Evolutionary conservation across 2,888 invertebrate genomes (phyloP).

Genomic region (Pseudeuparius sepicola): DNA sequence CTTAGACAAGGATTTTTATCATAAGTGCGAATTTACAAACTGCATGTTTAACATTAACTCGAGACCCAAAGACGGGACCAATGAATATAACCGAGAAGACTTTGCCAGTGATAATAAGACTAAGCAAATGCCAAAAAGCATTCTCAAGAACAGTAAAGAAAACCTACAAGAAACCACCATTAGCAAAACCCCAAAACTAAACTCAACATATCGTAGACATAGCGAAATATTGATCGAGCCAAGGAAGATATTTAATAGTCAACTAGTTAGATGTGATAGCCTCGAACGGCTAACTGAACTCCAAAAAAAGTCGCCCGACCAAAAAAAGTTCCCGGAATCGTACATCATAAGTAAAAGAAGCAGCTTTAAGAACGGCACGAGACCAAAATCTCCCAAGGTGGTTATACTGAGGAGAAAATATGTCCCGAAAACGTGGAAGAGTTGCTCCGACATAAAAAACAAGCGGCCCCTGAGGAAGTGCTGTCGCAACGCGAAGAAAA

Average conservation of each 20-base stretch:
- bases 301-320: slow-evolving; percentile 23
- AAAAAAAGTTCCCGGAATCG: slow-evolving; percentile 39
- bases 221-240: slow-evolving; percentile 43
- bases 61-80: slow-evolving; percentile 38
- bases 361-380: slow-evolving; percentile 24
- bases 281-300: slow-evolving; percentile 34
- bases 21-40: slow-evolving; percentile 37
- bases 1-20: slow-evolving; percentile 32
- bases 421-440: slow-evolving; percentile 37
- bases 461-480: slow-evolving; percentile 35
- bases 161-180: slow-evolving; percentile 18
- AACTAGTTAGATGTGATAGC: slow-evolving; percentile 40
- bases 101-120: slow-evolving; percentile 41
- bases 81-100: slow-evolving; percentile 43
- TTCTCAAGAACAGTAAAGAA: slow-evolving; percentile 33
- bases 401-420: slow-evolving; percentile 31
- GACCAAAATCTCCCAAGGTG: slow-evolving; percentile 30
- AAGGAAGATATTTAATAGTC: slow-evolving; percentile 39
- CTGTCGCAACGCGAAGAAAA: slow-evolving; percentile 37
- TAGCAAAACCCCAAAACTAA: slow-evolving; percentile 24
- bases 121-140: slow-evolving; percentile 38
- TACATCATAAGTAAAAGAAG: slow-evolving; percentile 36
- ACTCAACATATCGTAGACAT: slow-evolving; percentile 37
- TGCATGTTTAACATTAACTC: slow-evolving; percentile 39
- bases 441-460: slow-evolving; percentile 37